phyloP scores from a whole-genome alignment of 2,797 vertebrate species.

The Sitta carolinensis region DNA sequence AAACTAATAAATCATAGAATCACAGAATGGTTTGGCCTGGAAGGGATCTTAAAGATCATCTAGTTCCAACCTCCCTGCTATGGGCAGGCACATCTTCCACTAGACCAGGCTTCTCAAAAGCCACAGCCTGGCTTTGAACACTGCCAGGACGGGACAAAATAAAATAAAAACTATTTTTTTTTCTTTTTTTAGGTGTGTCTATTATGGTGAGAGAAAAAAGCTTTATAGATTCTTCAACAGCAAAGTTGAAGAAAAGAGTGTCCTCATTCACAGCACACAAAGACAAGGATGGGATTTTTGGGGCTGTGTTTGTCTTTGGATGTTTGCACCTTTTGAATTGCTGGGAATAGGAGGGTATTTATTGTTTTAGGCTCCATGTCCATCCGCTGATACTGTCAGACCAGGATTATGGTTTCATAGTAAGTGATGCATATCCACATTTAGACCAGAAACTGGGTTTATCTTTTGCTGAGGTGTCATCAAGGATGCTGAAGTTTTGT shows the following conservation, averaged over 20 bases:
- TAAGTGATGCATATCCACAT: neutral
- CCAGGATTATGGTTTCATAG: neutral
- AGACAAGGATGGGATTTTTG: accelerated
- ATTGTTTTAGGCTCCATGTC: neutral
- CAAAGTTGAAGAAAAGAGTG: neutral
- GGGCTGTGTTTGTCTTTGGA: neutral
- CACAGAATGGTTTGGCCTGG: neutral
- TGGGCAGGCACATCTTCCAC: neutral
- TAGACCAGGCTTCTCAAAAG: neutral
- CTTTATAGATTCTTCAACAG: too few relatives aligned
- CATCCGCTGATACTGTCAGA: neutral
- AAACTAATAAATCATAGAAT: neutral
- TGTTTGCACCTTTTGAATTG: neutral
- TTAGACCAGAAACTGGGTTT: neutral
- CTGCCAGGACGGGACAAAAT: neutral
- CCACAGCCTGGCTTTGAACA: neutral
- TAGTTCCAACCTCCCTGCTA: neutral
- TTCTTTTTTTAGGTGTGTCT: neutral
- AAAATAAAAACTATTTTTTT: neutral
- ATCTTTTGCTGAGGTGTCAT: neutral
- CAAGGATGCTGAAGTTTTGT: neutral
- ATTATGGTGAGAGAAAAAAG: neutral
- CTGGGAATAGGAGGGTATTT: neutral
- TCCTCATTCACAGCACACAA: neutral
- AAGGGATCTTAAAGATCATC: neutral